Percentiles rank a stretch among this genome's conserved stretches.
Evolutionary conservation across 1,140 invertebrate species (phyloP).

Genomic region (Drosophila cardini): DNA sequence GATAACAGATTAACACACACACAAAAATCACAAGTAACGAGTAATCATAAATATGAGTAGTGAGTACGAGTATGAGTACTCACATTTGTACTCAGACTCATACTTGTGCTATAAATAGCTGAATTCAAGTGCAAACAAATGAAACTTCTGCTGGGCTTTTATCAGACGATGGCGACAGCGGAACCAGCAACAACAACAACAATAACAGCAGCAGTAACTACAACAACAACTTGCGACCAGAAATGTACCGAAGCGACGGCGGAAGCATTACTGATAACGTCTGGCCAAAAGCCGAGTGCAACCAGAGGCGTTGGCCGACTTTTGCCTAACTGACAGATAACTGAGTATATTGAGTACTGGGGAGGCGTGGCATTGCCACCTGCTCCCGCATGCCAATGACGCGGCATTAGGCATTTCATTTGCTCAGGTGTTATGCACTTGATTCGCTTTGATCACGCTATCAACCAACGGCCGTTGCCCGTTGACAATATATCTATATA

Average conservation of each 20-base stretch:
- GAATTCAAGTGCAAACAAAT: constrained; percentile 78
- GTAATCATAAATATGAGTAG: constrained; percentile 12
- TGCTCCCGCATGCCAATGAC: constrained; percentile 69
- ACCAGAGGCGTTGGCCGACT: constrained; percentile 41
- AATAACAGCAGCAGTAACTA: constrained; percentile 1
- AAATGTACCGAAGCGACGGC: constrained; percentile 52
- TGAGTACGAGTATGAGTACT: constrained; percentile 17
- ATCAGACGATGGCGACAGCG: constrained; percentile 36
- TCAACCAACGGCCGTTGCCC: constrained; percentile 65
- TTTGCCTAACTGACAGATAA: constrained; percentile 1
- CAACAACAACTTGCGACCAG: neutral
- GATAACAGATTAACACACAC: constrained; percentile 11
- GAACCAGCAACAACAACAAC: constrained; percentile 36
- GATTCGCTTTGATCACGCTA: constrained; percentile 65
- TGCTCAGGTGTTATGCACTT: constrained; percentile 81
- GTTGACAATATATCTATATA: constrained; percentile 18
- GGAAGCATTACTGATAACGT: constrained; percentile 66
- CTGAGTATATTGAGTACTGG: neutral
- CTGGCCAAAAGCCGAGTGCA: constrained; percentile 74
- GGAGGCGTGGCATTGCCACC: constrained; percentile 67
- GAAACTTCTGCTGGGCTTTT: constrained; percentile 32
- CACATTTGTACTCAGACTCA: constrained; percentile 7
- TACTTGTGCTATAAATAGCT: constrained; percentile 62
- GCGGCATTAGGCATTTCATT: constrained; percentile 70
- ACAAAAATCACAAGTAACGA: constrained; percentile 23